These are phyloP conservation scores for Colaptes auratus DNA, from an alignment of 2,113 vertebrate genomes.

Conservation along the genomic window DNA sequence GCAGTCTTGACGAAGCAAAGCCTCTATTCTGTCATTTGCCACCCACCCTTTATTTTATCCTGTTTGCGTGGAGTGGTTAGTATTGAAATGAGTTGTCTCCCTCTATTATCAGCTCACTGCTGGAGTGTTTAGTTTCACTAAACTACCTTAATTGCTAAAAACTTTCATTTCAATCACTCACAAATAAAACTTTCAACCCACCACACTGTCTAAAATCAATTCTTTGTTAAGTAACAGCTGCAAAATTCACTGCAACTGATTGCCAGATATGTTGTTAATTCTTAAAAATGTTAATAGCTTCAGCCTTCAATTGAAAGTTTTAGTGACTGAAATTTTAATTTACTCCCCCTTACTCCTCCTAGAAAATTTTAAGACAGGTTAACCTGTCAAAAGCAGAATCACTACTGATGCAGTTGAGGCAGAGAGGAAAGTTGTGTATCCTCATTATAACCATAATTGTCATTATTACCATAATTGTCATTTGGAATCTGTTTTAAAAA, in stretches of 20 bases:
- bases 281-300: conserved; percentile 51
- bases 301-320: conserved; percentile 29
- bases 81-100: not conserved
- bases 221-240: conserved; percentile 27
- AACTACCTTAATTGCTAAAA: conserved; percentile 53
- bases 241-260: conserved; percentile 1
- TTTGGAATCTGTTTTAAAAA: conserved; percentile 75
- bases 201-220: conserved; percentile 35
- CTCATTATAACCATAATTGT: conserved; percentile 74
- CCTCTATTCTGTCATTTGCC: not conserved
- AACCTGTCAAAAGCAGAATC: conserved; percentile 38
- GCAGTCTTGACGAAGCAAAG: not conserved
- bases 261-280: conserved; percentile 50
- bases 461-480: conserved; percentile 74
- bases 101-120: not conserved
- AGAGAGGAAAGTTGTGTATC: conserved; percentile 45
- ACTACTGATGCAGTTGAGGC: conserved; percentile 47
- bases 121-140: conserved; percentile 21
- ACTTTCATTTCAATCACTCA: conserved; percentile 8
- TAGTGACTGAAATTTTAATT: conserved; percentile 62
- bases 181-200: not conserved
- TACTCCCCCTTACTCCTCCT: not conserved
- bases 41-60: not conserved
- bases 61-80: not conserved
- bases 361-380: conserved; percentile 33